Evolutionary conservation across 2,113 vertebrate genomes (phyloP).

Genomic region (Trachemys scripta): DNA sequence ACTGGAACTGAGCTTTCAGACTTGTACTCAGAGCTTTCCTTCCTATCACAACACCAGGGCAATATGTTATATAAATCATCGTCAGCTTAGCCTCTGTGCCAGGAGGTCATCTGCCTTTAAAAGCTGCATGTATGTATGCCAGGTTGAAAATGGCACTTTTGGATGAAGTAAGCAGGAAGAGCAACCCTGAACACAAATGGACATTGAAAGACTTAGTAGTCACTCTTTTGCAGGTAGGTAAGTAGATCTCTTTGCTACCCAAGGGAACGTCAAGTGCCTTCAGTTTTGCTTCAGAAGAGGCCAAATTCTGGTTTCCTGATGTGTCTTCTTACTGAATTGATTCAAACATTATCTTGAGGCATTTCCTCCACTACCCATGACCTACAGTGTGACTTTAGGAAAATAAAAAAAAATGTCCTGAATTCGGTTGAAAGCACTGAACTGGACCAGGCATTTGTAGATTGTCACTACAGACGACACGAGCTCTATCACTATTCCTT

Average conservation of each 20-base stretch:
- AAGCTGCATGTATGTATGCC: neutral
- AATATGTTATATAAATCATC: slow-evolving; percentile 60
- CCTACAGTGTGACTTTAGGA: neutral
- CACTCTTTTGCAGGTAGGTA: slow-evolving; percentile 6
- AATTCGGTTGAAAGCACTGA: neutral
- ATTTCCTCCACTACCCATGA: neutral
- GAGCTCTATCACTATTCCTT: neutral
- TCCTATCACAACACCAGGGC: neutral
- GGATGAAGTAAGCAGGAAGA: slow-evolving; percentile 7
- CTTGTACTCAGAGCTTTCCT: neutral
- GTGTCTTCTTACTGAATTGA: slow-evolving; percentile 12
- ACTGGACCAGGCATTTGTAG: neutral
- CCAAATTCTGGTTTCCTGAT: neutral
- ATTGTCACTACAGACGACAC: neutral
- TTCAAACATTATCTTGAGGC: neutral
- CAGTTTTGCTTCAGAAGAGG: slow-evolving; percentile 33
- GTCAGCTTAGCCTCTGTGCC: slow-evolving; percentile 36
- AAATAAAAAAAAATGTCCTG: neutral
- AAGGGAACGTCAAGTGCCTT: slow-evolving; percentile 43
- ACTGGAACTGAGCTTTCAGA: neutral
- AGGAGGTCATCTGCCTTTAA: slow-evolving; percentile 49
- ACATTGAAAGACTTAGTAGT: slow-evolving; percentile 42
- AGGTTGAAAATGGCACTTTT: neutral
- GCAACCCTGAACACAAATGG: slow-evolving; percentile 4
- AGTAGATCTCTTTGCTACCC: slow-evolving; percentile 21